Base-by-base conservation (phyloP, 1,140 invertebrate species). In the Drosophila oshimai region DNA sequence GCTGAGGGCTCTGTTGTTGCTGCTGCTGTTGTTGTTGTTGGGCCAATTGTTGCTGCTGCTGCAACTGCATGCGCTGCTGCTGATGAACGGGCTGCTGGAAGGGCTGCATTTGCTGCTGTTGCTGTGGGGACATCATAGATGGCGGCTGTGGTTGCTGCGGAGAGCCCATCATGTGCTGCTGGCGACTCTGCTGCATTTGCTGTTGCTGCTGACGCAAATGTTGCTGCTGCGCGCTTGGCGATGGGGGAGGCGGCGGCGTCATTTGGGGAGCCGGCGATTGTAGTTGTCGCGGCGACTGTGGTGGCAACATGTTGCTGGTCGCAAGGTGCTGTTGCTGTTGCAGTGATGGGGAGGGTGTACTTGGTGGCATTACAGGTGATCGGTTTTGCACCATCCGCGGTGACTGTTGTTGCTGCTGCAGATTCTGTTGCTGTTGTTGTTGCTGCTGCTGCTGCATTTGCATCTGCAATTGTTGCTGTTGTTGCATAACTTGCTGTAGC, bases 171-270 rank as follows among this genome's bases (percentile, higher is more conserved):
- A 84, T 84, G 10, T 81, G 77, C 18, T 78, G 69, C 31, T 83
- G 84, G 6, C 84, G 87, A 42, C 42, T 76, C 44, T 83, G 86
- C 26, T 78, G 75, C 29, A 90, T 62, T 28, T 75, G 69, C 18
- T 73, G 58, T 44, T 80, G 72, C 17, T 75, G 74, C 18, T 88
- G 84, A 0, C 91, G 90, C 39, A 90, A 74, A 39, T 89, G 78
- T 29, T 90, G 87, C 49, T 93, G 90, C 26, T 93, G 91, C 0
- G 92, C 71, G 42, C 71, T 72, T n/a, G 89, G 88, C 0, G 89
- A 87, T 4, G 88, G 88, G 3, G 88, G 83, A 3, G 89, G 89
- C 3, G 89, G 89, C 4, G 89, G 89, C 6, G 89, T 90, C 88
- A 90, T 90, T 57, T 90, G 89, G 3, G 90, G 84, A n/a, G 89